These are phyloP conservation scores for Cyanoliseus patagonus DNA, from an alignment of 2,113 vertebrate genomes.

Conservation along the genomic window DNA sequence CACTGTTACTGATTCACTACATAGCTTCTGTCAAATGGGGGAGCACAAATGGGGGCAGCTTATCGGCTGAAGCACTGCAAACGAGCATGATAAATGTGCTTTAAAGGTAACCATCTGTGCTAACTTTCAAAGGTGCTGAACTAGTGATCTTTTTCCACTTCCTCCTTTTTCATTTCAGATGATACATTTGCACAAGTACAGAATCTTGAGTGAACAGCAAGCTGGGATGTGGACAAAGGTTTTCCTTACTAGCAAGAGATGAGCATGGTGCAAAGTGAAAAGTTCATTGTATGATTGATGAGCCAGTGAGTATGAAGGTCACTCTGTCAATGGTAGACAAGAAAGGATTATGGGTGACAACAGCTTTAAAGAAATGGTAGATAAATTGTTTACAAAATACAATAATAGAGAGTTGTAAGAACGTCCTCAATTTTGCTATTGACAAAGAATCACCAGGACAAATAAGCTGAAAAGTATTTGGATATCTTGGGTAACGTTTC, in stretches of 20 bases:
- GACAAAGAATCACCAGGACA: neutral
- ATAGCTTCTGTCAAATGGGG: neutral
- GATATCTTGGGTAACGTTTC: neutral
- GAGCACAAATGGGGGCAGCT: conserved; percentile 24
- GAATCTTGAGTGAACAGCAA: conserved; percentile 78
- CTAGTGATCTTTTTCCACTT: conserved; percentile 67
- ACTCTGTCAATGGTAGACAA: conserved; percentile 84
- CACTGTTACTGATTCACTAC: conserved; percentile 46
- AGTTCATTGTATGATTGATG: conserved; percentile 98
- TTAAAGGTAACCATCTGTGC: conserved; percentile 78
- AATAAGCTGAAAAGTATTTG: neutral
- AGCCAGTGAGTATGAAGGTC: conserved; percentile 86
- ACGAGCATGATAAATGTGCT: conserved; percentile 80
- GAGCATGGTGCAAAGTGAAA: conserved; percentile 81
- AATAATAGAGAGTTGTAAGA: neutral
- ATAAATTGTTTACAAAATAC: conserved; percentile 56
- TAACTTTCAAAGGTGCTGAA: conserved; percentile 81
- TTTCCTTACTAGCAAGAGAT: conserved; percentile 78
- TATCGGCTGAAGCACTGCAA: conserved; percentile 60
- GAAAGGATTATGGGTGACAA: conserved; percentile 77
- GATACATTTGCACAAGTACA: conserved; percentile 43
- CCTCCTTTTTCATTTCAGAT: conserved; percentile 37
- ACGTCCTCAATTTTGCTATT: neutral
- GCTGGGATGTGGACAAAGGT: conserved; percentile 86
- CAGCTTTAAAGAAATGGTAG: conserved; percentile 36